A percentile compares a stretch with the other conserved stretches of the same genome.
These are phyloP conservation scores for Gallinago nigripennis DNA, from an alignment of 2,797 vertebrate genomes.

Conservation along the genomic window DNA sequence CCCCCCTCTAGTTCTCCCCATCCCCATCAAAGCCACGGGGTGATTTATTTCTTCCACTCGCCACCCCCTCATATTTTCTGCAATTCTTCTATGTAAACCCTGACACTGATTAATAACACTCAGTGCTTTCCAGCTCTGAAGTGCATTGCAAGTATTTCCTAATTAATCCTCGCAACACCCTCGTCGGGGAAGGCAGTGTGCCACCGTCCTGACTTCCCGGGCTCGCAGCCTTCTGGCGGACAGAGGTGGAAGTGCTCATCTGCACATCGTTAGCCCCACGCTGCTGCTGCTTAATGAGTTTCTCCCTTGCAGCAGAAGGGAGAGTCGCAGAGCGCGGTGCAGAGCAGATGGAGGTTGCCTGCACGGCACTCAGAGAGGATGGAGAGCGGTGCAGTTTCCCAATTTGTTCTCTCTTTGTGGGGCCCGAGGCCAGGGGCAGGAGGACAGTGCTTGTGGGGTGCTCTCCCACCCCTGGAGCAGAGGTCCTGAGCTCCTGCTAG, in stretches of 20 bases:
- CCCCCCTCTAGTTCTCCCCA: not conserved
- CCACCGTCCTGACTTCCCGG: not conserved
- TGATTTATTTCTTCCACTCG: not conserved
- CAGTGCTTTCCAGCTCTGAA: not conserved
- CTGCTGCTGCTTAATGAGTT: conserved; percentile 20
- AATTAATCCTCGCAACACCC: conserved; percentile 27
- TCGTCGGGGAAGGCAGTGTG: not conserved
- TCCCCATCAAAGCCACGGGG: not conserved
- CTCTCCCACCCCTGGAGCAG: not conserved
- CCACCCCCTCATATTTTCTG: not conserved
- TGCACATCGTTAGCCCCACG: not conserved
- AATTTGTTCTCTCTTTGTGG: not conserved
- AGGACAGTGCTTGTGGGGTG: rapidly evolving
- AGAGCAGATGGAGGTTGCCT: not conserved
- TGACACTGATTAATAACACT: conserved; percentile 38
- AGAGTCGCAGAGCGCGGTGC: rapidly evolving
- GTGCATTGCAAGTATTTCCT: conserved; percentile 10
- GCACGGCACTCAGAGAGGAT: not conserved
- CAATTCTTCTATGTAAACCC: conserved; percentile 5
- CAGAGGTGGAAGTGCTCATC: conserved; percentile 20
- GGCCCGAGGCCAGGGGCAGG: not conserved
- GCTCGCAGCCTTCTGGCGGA: not conserved
- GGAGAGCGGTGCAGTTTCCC: not conserved
- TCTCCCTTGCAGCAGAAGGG: conserved; percentile 35
- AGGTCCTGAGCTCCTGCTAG: not conserved